Percentiles rank a stretch among this genome's conserved stretches.
Evolutionary conservation across 2,113 vertebrate genomes (phyloP).

Genomic region (Petaurus breviceps): DNA sequence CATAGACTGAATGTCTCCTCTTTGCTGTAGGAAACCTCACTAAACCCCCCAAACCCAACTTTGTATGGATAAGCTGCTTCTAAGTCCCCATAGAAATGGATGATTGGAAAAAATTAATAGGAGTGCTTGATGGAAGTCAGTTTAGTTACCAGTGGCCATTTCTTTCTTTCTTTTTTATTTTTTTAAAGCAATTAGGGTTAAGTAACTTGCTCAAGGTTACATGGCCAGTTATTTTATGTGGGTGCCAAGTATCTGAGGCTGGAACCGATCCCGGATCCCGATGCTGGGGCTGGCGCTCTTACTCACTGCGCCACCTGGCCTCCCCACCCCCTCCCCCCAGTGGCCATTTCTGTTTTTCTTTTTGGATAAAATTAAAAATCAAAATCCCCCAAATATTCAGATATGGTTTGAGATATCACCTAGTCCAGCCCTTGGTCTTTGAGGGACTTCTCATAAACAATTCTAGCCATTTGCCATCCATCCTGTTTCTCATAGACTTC

Average conservation of each 20-base stretch:
- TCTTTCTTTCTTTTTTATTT: slow-evolving; percentile 25
- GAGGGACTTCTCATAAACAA: background rate
- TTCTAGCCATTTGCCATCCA: background rate
- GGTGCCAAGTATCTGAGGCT: too few species aligned
- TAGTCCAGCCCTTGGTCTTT: background rate
- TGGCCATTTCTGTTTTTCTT: slow-evolving; percentile 17
- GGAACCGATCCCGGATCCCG: too few species aligned
- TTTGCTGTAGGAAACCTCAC: background rate
- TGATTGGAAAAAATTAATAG: background rate
- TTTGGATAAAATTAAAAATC: slow-evolving; percentile 6
- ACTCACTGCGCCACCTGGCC: too few species aligned
- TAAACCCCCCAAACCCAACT: background rate
- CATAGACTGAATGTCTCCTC: background rate
- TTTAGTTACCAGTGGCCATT: background rate
- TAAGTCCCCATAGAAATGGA: background rate
- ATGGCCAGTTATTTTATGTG: too few species aligned
- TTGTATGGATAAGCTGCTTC: background rate
- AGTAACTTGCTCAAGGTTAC: too few species aligned
- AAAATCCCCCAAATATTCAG: background rate
- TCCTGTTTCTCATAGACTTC: background rate
- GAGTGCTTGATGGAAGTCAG: background rate
- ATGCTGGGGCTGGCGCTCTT: too few species aligned
- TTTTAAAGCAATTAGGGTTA: too few species aligned
- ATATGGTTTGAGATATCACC: background rate
- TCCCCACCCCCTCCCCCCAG: too few species aligned